Conservation (phyloP, 2,888 invertebrate genomes). For the Eurytoma adleriae region DNA sequence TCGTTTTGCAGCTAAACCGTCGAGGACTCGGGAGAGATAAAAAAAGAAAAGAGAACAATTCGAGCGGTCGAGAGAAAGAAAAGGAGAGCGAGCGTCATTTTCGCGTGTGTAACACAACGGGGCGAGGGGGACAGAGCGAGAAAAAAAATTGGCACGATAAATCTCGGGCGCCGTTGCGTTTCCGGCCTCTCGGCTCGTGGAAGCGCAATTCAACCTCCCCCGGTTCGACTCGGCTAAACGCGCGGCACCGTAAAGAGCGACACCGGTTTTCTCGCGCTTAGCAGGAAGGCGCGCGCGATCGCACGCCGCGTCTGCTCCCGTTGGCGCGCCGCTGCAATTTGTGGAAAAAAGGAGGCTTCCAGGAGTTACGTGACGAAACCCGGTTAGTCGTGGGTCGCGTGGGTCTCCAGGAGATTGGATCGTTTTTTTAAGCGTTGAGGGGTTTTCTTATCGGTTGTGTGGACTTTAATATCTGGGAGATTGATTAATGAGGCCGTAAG, state of each 20-base stretch:
- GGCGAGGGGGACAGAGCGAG: neutral
- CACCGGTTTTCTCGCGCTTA: neutral
- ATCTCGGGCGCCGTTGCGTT: constrained; percentile 9
- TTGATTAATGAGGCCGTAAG: too few relatives aligned
- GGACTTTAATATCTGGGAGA: too few relatives aligned
- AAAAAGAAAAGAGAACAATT: constrained; percentile 11
- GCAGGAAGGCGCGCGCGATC: constrained; percentile 4
- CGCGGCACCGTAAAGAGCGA: constrained; percentile 7
- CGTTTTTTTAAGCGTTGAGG: too few relatives aligned
- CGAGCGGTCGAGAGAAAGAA: neutral
- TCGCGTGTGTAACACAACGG: neutral
- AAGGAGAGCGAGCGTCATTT: neutral
- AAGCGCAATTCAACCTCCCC: neutral
- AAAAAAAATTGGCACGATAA: constrained; percentile 23
- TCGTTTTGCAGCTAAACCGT: neutral
- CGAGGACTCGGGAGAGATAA: neutral
- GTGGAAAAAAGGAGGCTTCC: neutral
- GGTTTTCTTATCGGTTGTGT: too few relatives aligned
- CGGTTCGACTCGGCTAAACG: constrained; percentile 19
- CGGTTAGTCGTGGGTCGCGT: neutral
- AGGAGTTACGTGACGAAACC: constrained; percentile 10
- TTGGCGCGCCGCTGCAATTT: neutral
- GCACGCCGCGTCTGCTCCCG: neutral
- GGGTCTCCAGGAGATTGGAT: too few relatives aligned
- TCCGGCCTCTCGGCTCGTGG: constrained; percentile 5